Base-by-base conservation (phyloP, 1,140 invertebrate species). In the Drosophila tristis region DNA sequence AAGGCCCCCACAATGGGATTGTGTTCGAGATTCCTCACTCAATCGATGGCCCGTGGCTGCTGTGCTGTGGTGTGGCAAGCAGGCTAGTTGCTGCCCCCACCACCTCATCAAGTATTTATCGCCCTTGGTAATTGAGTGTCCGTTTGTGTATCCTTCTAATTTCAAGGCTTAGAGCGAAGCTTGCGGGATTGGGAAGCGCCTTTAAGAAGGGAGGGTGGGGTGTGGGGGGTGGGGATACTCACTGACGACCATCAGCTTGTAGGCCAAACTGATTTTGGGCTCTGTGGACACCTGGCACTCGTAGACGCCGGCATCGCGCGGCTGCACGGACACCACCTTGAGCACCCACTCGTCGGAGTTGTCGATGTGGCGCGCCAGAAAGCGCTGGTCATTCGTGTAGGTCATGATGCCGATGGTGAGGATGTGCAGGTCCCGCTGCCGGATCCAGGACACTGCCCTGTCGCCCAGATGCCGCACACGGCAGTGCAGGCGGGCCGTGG, bases 211-310 rank as follows among this genome's bases (percentile, higher is more conserved):
- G 29, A 31, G 8, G 31, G 9, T 16, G n/a, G 16, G 16, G 16
- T 16, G 16, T n/a, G 31, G 29, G 9, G 8, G 31, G 9, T 16
- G 20, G 1, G 4, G 15, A 80, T 90, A 95, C 96, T 94, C 86
- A 97, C 96, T 96, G 59, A 97, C 96, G 90, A 97, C 96, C 75
- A 94, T 96, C 20, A 97, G 94, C 74, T 95, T 95, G 89, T 96
- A 97, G 39, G 96, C 95, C 85, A 95, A 93, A 78, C 96, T 96
- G 79, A 97, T 97, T 92, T 97, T 97, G 8, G 96, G 96, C 90
- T 97, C 96, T 0, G 96, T 97, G 71, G 96, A 97, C 8, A 97
- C 96, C 93, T 97, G 96, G 91, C 96, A 97, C 89, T 97, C 96
- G 81, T 97, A 97, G 2, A 94, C 94, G 43, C 94, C 94, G 3